Evolutionary conservation across 2,113 vertebrate genomes (phyloP).

Genomic region (Plecturocebus donacophilus): DNA sequence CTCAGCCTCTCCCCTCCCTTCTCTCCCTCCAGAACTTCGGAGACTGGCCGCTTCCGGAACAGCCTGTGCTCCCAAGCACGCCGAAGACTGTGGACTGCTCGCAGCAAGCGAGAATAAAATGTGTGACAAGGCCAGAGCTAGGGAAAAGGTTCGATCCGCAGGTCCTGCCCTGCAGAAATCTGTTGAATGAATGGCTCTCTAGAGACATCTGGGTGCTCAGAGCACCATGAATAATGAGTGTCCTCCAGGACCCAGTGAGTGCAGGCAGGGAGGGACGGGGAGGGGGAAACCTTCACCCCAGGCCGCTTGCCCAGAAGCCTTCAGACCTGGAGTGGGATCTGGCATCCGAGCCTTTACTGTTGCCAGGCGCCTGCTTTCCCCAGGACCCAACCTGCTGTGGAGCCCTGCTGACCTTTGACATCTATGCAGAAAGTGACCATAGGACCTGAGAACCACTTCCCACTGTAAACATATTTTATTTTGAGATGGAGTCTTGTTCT

Average conservation of each 20-base stretch:
- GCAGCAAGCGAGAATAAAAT: neutral
- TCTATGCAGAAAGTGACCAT: neutral
- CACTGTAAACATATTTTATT: neutral
- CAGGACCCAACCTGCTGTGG: neutral
- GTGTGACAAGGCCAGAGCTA: neutral
- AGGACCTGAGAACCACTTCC: neutral
- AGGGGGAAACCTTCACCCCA: neutral
- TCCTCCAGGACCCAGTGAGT: neutral
- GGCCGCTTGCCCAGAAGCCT: neutral
- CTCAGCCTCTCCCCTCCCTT: conserved; percentile 42
- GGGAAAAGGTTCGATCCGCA: neutral
- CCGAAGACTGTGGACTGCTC: neutral
- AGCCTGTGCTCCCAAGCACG: neutral
- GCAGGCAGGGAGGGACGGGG: neutral
- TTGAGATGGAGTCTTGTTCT: no score
- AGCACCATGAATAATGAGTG: neutral
- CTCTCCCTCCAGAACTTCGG: conserved; percentile 42
- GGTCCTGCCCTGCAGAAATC: neutral
- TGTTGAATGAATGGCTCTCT: neutral
- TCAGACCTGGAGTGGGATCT: neutral
- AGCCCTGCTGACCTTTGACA: neutral
- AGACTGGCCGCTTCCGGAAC: conserved; percentile 69
- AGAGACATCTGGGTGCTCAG: neutral
- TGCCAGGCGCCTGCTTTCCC: neutral
- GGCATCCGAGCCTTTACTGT: neutral